Percentiles rank a stretch among this genome's conserved stretches.
These are phyloP conservation scores for Molanna angustata DNA, from an alignment of 2,888 invertebrate species.

Conservation along the genomic window DNA sequence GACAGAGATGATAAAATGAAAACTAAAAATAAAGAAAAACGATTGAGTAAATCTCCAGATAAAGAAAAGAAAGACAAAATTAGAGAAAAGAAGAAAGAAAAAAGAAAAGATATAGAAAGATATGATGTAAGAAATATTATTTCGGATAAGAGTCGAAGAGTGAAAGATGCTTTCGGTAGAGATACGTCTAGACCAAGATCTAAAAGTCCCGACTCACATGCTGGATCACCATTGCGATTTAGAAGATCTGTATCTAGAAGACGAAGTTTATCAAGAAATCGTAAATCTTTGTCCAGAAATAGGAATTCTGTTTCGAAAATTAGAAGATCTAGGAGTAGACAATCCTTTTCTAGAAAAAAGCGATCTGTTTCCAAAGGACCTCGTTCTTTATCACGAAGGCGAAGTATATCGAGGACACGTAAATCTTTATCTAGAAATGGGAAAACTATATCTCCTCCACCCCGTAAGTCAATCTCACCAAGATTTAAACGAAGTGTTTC, in stretches of 20 bases:
- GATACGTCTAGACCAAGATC: constrained; percentile 58
- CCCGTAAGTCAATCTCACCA: constrained; percentile 37
- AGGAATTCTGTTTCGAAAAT: constrained; percentile 38
- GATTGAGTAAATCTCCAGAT: constrained; percentile 36
- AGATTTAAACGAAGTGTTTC: constrained; percentile 36
- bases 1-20: constrained; percentile 51
- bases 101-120: constrained; percentile 75
- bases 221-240: constrained; percentile 36
- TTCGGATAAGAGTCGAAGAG: constrained; percentile 61
- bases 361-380: constrained; percentile 41
- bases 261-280: constrained; percentile 39
- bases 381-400: constrained; percentile 36
- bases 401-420: constrained; percentile 37
- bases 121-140: constrained; percentile 81
- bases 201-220: constrained; percentile 34
- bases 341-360: constrained; percentile 32
- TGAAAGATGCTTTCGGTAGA: constrained; percentile 76
- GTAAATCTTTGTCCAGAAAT: constrained; percentile 38
- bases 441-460: constrained; percentile 34
- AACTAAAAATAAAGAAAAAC: constrained; percentile 36
- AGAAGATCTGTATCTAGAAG: constrained; percentile 35
- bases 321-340: constrained; percentile 32
- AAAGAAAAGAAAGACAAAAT: constrained; percentile 41
- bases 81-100: constrained; percentile 55
- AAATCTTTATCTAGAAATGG: constrained; percentile 35